A percentile compares a stretch with the other conserved stretches of the same genome.
phyloP scores from a whole-genome alignment of 2,888 invertebrate genomes.

The Chloroclysta siterata region DNA sequence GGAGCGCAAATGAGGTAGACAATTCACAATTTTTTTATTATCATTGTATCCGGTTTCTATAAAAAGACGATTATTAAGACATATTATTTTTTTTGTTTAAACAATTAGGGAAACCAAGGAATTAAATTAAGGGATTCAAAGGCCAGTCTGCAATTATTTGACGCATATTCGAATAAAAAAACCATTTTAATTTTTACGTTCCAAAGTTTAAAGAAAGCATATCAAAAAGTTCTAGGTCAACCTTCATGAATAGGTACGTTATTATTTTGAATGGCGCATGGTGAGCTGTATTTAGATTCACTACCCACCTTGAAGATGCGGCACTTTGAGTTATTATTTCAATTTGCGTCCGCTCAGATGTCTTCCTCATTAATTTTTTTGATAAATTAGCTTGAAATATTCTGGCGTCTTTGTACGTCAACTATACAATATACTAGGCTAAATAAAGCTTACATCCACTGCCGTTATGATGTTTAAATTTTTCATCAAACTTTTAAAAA shows the following conservation, averaged over 20 bases:
- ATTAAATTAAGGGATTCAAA: too few species aligned
- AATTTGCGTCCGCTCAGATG: constrained; percentile 40
- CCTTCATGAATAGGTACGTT: constrained; percentile 15
- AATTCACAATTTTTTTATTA: too few species aligned
- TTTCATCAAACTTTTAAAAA: not conserved
- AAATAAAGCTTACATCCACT: too few species aligned
- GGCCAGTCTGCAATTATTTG: too few species aligned
- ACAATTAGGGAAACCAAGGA: too few species aligned
- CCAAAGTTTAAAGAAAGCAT: not conserved
- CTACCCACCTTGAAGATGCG: constrained; percentile 45
- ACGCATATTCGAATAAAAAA: not conserved
- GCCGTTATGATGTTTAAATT: too few species aligned
- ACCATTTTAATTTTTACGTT: not conserved
- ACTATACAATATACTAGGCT: not conserved
- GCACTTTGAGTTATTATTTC: constrained; percentile 48
- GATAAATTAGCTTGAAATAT: constrained; percentile 21
- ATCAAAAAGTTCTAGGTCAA: not conserved
- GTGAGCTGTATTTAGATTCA: constrained; percentile 37
- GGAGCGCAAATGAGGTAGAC: too few species aligned
- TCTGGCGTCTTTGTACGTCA: not conserved
- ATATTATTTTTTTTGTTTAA: too few species aligned
- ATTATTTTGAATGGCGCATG: constrained; percentile 27
- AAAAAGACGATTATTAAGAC: too few species aligned
- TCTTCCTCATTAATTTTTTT: constrained; percentile 48
- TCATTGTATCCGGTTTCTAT: too few species aligned